Base-by-base conservation (phyloP, 2,113 vertebrate genomes). In the Tretioscincus oriximinensis region DNA sequence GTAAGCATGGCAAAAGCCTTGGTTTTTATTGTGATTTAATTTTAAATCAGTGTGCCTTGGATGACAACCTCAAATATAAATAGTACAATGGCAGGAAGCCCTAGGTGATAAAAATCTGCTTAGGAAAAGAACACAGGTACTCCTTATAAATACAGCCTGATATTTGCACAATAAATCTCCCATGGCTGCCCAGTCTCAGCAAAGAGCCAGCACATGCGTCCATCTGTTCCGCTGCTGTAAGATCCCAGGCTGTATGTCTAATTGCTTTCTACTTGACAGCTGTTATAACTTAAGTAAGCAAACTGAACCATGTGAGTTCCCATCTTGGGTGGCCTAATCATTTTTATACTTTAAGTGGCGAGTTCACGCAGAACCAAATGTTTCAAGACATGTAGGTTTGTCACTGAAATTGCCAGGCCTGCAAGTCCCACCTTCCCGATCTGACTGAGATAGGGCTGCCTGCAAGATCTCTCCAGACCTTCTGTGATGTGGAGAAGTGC, bases 81-180 rank as follows among this genome's bases (percentile, higher is more conserved):
- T 64, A 60, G 20, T 41, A 72, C 35, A 61, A 6, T 47, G 51
- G 26, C 24, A 58, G 69, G 14, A 58, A 70, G 1, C 29, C 3
- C 14, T 78, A 20, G 10, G 5, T 58, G 65, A n/a, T 45, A 61
- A 29, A 68, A 45, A 35, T 18, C 51, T 78, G 14, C n/a, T 73
- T 45, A 73, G 12, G 26, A 49, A 10, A 9, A 74, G 21, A 67
- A 47, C 26, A 61, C 49, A 66, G 63, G 22, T 61, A n/a, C 49
- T 61, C 47, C 20, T 51, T 63, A 63, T 20, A 63, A 76, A 49
- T 58, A 67, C 45, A 65, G 66, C 76, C 31, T 73, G 75, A 72
- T 71, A 78, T 78, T 71, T 78, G 64, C 70, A 78, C 45, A 58
- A 64, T 47, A 78, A 67, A 61, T 84, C n/a, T 74, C 64, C 60